Conservation (phyloP, 1,140 invertebrate genomes). For the Meloidogyne floridensis region DNA sequence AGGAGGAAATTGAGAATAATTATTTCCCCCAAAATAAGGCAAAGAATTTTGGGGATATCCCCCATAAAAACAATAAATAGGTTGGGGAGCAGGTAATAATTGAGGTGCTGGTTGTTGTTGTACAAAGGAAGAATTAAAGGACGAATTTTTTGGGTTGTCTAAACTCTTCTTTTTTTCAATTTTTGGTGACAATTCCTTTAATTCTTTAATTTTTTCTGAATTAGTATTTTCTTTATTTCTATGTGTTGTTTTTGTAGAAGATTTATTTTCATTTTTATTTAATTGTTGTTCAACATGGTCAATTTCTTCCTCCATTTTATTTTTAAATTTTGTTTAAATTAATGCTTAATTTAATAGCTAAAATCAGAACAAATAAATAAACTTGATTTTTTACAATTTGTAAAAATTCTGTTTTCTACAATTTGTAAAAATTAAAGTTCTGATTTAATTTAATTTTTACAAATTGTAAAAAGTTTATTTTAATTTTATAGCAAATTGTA, state of each 20-base stretch:
- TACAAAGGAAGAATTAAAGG: not conserved
- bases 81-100: not conserved
- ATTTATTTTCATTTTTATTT: no score
- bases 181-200: no score
- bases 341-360: no score
- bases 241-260: not conserved
- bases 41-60: not conserved
- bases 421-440: no score
- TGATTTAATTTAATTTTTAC: no score
- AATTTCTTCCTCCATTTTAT: not conserved
- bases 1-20: not conserved
- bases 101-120: not conserved
- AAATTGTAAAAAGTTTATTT: no score
- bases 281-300: not conserved
- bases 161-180: not conserved
- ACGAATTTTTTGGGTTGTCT: not conserved
- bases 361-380: no score
- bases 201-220: not conserved
- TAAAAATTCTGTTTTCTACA: no score
- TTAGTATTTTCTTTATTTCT: not conserved
- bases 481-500: no score
- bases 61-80: not conserved
- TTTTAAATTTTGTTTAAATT: not conserved
- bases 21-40: not conserved
- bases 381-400: no score